A percentile compares a stretch with the other conserved stretches of the same genome.
Conservation (phyloP, 1,140 invertebrate genomes). For the Drosophila ohnishii region DNA sequence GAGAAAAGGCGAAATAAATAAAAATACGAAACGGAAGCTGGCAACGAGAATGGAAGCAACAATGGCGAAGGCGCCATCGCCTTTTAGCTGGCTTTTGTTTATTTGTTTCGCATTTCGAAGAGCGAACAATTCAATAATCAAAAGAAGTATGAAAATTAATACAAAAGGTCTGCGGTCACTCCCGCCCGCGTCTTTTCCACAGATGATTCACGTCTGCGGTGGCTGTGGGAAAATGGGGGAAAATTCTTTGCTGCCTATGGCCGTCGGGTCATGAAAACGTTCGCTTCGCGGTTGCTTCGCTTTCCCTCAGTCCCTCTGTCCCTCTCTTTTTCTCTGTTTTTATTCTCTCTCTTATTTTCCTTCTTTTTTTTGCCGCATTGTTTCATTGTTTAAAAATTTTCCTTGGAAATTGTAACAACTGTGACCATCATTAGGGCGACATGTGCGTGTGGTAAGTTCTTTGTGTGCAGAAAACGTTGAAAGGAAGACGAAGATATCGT, state of each 20-base stretch:
- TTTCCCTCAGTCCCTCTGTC: background rate
- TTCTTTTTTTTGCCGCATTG: constrained; percentile 26
- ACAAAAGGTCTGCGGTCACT: constrained; percentile 59
- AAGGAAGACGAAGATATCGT: background rate
- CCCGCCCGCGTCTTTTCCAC: constrained; percentile 14
- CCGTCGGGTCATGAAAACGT: constrained; percentile 41
- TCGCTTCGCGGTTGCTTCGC: constrained; percentile 43
- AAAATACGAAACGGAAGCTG: constrained; percentile 64
- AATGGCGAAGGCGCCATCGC: constrained; percentile 42
- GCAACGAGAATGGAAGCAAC: constrained; percentile 29
- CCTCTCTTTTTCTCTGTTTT: background rate
- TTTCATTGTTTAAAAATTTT: constrained; percentile 64
- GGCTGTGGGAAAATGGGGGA: constrained; percentile 19
- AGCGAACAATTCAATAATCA: constrained; percentile 66
- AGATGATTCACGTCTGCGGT: constrained; percentile 30
- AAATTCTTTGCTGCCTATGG: constrained; percentile 48
- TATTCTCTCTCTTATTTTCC: constrained; percentile 26
- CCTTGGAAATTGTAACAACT: constrained; percentile 61
- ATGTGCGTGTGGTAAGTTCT: constrained; percentile 45
- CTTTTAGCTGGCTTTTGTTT: constrained; percentile 68
- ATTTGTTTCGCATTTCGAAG: constrained; percentile 67
- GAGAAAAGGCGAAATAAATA: constrained; percentile 33
- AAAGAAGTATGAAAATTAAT: constrained; percentile 74
- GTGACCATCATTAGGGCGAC: constrained; percentile 55
- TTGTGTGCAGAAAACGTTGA: constrained; percentile 18